Evolutionary conservation across 1,140 invertebrate genomes (phyloP), one percentile per base, ranked within the genome.

Genomic region (Zaprionus taronus): DNA sequence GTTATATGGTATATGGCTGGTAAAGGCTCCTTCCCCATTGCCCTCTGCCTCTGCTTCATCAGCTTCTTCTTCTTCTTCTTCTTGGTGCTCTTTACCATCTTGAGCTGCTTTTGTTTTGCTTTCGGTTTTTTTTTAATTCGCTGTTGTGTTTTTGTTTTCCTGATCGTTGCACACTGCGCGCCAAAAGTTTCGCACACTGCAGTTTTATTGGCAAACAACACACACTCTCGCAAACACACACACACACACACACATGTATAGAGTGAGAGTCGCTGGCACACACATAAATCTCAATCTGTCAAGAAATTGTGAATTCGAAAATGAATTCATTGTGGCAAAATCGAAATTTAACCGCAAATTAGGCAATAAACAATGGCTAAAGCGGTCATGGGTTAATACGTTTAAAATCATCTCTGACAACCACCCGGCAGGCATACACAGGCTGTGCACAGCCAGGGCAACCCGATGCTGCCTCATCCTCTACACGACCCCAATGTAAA

Each of bases 381-480:
- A 86, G 83, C 83, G 83, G 83, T 86, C 83, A 86, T 80, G 83
- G 83, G 83, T 87, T 86, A 86, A 86, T 86, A 86, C 83, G 83
- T 86, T 86, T 80, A 68, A 81, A 85, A 86, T 86, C 77, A 86
- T 66, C 68, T 26, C 24, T 76, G 68, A 79, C 68, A 79, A 79
- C 34, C 62, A 49, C 28, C 44, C 12, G 14, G 14, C 6, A 15
- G 31, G 15, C 4, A 24, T 15, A 41, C 17, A 28, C 22, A 20
- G n/a, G 20, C 20, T 49, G 47, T 5, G 47, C 9, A 4, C 58
- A 81, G 51, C 51, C 64, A 75, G 81, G 61, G 68, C 70, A 53
- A 62, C 56, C 28, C 28, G 22, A n/a, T 68, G 24, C 28, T 68
- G 24, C 28, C 36, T 58, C 12, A 34, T 11, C 31, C 31, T 34